A percentile compares a stretch with the other conserved stretches of the same genome.
Evolutionary conservation across 2,888 invertebrate genomes (phyloP).

Genomic region (Agrochola lychnidis): DNA sequence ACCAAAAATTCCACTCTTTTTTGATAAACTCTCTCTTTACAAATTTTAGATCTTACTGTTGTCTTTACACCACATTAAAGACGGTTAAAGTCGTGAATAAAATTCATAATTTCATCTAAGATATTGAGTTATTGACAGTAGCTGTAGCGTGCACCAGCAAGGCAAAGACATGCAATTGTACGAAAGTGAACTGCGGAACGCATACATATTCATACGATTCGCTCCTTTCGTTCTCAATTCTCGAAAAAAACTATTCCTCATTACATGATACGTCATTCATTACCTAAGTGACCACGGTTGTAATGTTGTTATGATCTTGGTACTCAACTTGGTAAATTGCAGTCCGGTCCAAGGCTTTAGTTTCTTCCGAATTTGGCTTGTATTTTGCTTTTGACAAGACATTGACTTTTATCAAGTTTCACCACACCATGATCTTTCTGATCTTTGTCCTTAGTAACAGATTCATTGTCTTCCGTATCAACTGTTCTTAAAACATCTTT

Average conservation of each 20-base stretch:
- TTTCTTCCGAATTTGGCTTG: not conserved
- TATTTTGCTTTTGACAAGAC: not conserved
- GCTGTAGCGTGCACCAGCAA: conserved; percentile 49
- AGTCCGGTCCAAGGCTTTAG: not conserved
- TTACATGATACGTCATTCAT: conserved; percentile 48
- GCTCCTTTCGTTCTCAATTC: conserved; percentile 63
- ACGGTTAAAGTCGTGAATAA: conserved; percentile 2
- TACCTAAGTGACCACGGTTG: conserved; percentile 37
- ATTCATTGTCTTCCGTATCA: conserved; percentile 19
- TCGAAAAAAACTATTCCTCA: conserved; percentile 58
- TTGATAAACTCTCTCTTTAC: not conserved
- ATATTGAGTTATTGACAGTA: conserved; percentile 52
- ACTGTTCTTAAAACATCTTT: conserved; percentile 27
- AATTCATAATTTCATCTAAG: conserved; percentile 43
- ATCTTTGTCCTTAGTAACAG: not conserved
- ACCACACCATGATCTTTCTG: not conserved
- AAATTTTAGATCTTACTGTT: not conserved
- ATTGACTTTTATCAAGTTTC: not conserved
- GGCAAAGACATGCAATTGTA: conserved; percentile 55
- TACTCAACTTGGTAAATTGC: not conserved
- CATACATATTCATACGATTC: conserved; percentile 62
- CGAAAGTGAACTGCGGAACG: conserved; percentile 65
- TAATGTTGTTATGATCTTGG: conserved; percentile 6
- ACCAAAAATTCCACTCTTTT: not conserved
- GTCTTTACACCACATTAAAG: conserved; percentile 7